Conservation (phyloP, 1,140 invertebrate species). For the Stegodyphus mimosarum region DNA sequence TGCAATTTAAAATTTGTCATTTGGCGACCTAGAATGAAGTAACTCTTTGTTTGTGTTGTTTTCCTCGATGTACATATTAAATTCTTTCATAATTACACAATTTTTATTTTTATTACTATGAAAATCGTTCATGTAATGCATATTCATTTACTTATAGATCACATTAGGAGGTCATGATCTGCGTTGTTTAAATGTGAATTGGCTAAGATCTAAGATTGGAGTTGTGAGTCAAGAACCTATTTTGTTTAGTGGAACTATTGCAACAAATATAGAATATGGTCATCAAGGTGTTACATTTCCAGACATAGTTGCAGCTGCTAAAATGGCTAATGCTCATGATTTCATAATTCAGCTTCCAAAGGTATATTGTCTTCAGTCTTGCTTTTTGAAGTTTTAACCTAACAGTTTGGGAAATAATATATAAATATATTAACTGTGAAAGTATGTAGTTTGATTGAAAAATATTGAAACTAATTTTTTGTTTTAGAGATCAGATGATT, state of each 20-base stretch:
- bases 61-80: no score
- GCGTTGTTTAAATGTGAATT: slow-evolving; percentile 70
- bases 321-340: slow-evolving; percentile 86
- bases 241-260: slow-evolving; percentile 86
- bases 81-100: no score
- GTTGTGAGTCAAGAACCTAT: slow-evolving; percentile 87
- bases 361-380: slow-evolving; percentile 64
- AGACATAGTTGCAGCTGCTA: slow-evolving; percentile 83
- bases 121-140: neutral
- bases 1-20: no score
- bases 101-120: neutral
- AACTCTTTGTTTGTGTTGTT: no score
- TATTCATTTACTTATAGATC: slow-evolving; percentile 22
- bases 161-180: slow-evolving; percentile 70
- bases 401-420: no score
- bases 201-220: slow-evolving; percentile 75
- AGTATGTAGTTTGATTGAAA: no score
- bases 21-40: no score
- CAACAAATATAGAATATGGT: slow-evolving; percentile 90
- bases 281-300: slow-evolving; percentile 75
- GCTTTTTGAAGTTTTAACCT: no score
- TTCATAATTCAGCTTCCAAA: slow-evolving; percentile 82
- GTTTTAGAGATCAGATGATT: no score
- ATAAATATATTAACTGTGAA: no score
- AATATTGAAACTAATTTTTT: no score